Percentiles rank a stretch among this genome's conserved stretches.
phyloP scores from a whole-genome alignment of 2,888 invertebrate genomes.

The Apotomis turbidana region DNA sequence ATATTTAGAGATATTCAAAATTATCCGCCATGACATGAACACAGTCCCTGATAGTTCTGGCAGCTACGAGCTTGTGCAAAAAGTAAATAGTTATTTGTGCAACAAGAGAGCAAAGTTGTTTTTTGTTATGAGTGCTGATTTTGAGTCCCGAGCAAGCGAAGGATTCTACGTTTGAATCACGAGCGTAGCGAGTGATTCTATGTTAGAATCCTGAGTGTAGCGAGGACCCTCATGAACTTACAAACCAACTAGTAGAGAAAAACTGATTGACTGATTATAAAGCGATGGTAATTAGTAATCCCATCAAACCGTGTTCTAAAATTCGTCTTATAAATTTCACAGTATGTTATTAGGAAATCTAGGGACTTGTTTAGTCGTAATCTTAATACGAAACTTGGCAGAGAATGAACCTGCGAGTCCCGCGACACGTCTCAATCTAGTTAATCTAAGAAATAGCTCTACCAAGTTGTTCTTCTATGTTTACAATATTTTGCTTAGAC shows the following conservation, averaged over 20 bases:
- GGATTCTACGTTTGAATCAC: too few species aligned
- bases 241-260: too few species aligned
- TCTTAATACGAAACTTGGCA: neutral
- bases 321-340: neutral
- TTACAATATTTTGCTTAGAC: neutral
- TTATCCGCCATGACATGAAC: too few species aligned
- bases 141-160: too few species aligned
- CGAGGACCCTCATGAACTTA: neutral
- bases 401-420: neutral
- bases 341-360: neutral
- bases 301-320: constrained; percentile 1
- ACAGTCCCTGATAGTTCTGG: too few species aligned
- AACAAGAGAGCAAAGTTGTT: too few species aligned
- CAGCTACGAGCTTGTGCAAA: too few species aligned
- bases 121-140: too few species aligned
- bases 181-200: too few species aligned
- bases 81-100: too few species aligned
- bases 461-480: constrained; percentile 14
- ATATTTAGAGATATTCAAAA: too few species aligned
- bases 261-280: neutral
- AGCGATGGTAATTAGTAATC: neutral
- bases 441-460: neutral
- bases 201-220: too few species aligned
- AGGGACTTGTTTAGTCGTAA: neutral
- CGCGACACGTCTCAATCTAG: neutral